Base-by-base conservation (phyloP, 2,888 invertebrate species). In the Eustalomyia histrio region DNA sequence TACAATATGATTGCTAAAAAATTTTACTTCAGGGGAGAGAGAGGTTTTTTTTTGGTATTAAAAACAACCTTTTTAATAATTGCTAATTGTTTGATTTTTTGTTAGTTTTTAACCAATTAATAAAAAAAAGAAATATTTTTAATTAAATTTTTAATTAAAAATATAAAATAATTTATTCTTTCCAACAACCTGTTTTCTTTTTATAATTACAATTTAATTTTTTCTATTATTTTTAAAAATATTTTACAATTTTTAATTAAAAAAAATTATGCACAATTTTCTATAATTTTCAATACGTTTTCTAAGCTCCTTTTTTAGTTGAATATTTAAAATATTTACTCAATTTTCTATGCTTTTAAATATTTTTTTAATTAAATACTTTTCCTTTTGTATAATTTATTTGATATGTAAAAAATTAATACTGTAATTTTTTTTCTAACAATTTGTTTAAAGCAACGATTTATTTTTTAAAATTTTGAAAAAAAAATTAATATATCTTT, bases 61-160 rank as follows among this genome's bases (percentile, higher is more conserved):
- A n/a, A 69, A 76, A 71, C 81, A 81, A 81, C 82, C 82, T 67
- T 69, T 68, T 47, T 47, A 5, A 63, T 74, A 79, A 79, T 75
- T 79, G 75, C 78, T 79, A 68, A 79, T 67, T 68, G 8, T 75
- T 64, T 4, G n/a, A 74, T 65, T 79, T 69, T 79, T 60, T n/a
- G 47, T 53, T 55, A 50, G 21, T 53, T 67, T 60, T 2, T 21
- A 64, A n/a, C 4, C 21, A 21, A 21, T 21, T 21, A 21, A 61
- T n/a, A 5, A 24, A 8, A 3, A 10, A 35, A 21, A 57, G 4
- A 17, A 47, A 29, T 58, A 33, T 58, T 33, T 4, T 35, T 58
- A n/a, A 61, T 50, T 12, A 47, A 12, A 39, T 5, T 47, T 47
- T 39, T 39, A 6, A 29, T 29, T 47, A 47, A 47, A 47, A n/a